Percentiles rank a stretch among this genome's conserved stretches.
These are phyloP conservation scores for Antheraea yamamai DNA, from an alignment of 2,888 invertebrate genomes.

Conservation along the genomic window DNA sequence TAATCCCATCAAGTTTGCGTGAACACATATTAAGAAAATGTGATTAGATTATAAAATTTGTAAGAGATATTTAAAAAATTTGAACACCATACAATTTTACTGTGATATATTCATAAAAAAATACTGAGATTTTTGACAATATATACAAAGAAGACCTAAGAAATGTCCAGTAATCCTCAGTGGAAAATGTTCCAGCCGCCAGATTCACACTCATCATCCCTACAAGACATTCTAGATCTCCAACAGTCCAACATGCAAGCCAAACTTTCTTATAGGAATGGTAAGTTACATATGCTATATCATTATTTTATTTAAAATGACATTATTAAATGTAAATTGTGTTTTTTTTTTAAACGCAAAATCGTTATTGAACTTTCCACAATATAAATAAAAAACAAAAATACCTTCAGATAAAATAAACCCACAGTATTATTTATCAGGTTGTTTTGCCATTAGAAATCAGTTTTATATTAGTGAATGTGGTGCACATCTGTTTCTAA, in stretches of 20 bases:
- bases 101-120: conserved; percentile 75
- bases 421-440: no score
- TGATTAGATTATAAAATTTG: conserved; percentile 69
- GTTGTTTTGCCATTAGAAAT: no score
- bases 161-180: conserved; percentile 92
- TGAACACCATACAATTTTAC: conserved; percentile 68
- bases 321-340: neutral
- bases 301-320: neutral
- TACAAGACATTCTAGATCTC: conserved; percentile 91
- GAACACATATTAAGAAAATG: conserved; percentile 69
- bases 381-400: no score
- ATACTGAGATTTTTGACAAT: conserved; percentile 65
- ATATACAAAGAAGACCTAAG: conserved; percentile 73
- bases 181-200: conserved; percentile 96
- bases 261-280: conserved; percentile 81
- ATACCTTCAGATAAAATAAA: no score
- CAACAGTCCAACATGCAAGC: conserved; percentile 81
- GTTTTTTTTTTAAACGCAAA: neutral
- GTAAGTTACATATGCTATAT: conserved; percentile 51
- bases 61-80: conserved; percentile 55
- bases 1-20: conserved; percentile 60
- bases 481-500: no score
- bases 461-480: no score
- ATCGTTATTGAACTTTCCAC: no score
- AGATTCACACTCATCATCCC: conserved; percentile 90